Conservation (phyloP, 1,140 invertebrate genomes). For the Saccostrea glomerata region DNA sequence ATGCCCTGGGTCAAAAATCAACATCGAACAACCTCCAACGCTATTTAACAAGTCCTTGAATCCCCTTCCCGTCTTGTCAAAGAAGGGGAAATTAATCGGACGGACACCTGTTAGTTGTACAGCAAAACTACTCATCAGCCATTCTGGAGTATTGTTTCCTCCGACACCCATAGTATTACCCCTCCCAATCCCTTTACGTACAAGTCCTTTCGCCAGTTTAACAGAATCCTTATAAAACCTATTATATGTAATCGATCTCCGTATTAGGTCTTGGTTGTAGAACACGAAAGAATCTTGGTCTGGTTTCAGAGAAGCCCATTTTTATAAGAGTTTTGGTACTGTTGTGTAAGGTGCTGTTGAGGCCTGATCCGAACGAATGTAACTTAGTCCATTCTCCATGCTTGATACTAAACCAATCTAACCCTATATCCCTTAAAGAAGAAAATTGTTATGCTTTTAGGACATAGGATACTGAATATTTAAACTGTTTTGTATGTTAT, state of each 20-base stretch:
- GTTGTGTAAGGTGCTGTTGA: neutral
- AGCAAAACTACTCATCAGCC: neutral
- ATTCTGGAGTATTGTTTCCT: neutral
- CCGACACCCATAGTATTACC: neutral
- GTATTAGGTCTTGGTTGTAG: neutral
- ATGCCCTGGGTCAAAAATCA: neutral
- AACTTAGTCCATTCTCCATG: neutral
- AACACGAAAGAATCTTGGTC: neutral
- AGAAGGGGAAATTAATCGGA: neutral
- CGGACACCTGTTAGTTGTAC: neutral
- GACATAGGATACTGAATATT: too few relatives aligned
- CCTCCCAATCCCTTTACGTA: neutral
- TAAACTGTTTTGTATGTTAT: too few relatives aligned
- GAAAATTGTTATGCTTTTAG: too few relatives aligned
- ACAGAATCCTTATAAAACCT: neutral
- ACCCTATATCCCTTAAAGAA: too few relatives aligned
- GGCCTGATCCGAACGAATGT: neutral
- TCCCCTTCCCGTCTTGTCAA: neutral
- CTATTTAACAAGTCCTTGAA: neutral
- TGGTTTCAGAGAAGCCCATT: neutral
- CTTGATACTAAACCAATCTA: too few relatives aligned
- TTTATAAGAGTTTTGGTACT: neutral
- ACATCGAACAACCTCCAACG: neutral
- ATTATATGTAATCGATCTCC: neutral
- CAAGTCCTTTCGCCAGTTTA: conserved; percentile 5